Evolutionary conservation across 1,140 invertebrate genomes (phyloP).

Genomic region (Cryptotermes secundus): DNA sequence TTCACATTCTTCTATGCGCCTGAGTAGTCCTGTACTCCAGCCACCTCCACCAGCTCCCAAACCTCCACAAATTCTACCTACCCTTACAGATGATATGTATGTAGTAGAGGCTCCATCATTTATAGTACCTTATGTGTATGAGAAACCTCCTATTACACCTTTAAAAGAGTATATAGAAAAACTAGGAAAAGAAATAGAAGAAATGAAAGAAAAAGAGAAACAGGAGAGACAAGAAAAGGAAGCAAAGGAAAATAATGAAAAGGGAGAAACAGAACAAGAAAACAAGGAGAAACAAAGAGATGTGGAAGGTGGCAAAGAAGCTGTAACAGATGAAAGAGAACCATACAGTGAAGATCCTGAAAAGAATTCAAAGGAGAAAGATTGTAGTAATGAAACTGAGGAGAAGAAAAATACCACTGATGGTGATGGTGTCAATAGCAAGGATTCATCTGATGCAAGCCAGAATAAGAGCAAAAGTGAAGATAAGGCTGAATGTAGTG

Average conservation of each 20-base stretch:
- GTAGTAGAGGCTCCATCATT: slow-evolving; percentile 88
- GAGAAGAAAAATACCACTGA: background rate
- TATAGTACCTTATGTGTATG: slow-evolving; percentile 90
- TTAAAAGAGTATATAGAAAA: slow-evolving; percentile 73
- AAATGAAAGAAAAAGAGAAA: slow-evolving; percentile 40
- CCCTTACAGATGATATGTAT: slow-evolving; percentile 85
- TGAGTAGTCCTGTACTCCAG: slow-evolving; percentile 41
- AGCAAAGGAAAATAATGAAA: slow-evolving; percentile 35
- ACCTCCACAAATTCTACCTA: slow-evolving; percentile 63
- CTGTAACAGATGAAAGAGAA: background rate
- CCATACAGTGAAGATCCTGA: slow-evolving; percentile 31
- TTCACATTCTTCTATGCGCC: slow-evolving; percentile 42
- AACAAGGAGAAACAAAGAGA: slow-evolving; percentile 5
- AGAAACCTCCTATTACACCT: slow-evolving; percentile 77
- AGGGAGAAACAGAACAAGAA: slow-evolving; percentile 25
- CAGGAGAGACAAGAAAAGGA: slow-evolving; percentile 43
- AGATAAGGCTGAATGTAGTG: slow-evolving; percentile 5
- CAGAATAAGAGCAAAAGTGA: slow-evolving; percentile 13
- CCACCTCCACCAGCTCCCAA: slow-evolving; percentile 46
- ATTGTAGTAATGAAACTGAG: slow-evolving; percentile 23
- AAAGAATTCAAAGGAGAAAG: slow-evolving; percentile 30
- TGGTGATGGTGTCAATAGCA: background rate
- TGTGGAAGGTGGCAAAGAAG: slow-evolving; percentile 9
- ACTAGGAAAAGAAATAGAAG: slow-evolving; percentile 57
- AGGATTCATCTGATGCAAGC: slow-evolving; percentile 15